These are phyloP conservation scores for Synergus itoensis DNA, from an alignment of 2,888 invertebrate species.

Conservation along the genomic window DNA sequence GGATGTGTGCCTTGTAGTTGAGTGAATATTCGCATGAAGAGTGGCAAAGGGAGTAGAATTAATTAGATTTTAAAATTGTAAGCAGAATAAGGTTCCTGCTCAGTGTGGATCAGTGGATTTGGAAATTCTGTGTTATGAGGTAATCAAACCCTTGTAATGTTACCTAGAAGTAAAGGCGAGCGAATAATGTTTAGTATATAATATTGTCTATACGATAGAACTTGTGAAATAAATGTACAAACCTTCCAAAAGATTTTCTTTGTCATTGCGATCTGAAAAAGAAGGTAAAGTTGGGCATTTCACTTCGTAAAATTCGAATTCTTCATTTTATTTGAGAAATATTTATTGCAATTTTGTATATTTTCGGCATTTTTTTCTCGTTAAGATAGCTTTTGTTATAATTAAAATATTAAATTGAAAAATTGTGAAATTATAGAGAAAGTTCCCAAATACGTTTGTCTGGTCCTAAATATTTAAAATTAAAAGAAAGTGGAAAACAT, in stretches of 20 bases:
- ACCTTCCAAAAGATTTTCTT: conserved; percentile 5
- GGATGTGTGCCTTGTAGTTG: conserved; percentile 38
- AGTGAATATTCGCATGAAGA: conserved; percentile 8
- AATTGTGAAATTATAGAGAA: too few relatives aligned
- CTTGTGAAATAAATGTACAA: conserved; percentile 41
- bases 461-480: too few relatives aligned
- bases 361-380: too few relatives aligned
- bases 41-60: background rate
- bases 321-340: too few relatives aligned
- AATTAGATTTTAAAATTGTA: conserved; percentile 21
- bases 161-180: conserved; percentile 15
- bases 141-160: conserved; percentile 20
- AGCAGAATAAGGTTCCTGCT: conserved; percentile 22
- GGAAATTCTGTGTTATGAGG: conserved; percentile 34
- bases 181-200: conserved; percentile 39
- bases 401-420: too few relatives aligned
- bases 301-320: too few relatives aligned
- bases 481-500: too few relatives aligned
- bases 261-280: background rate
- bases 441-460: too few relatives aligned
- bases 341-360: too few relatives aligned
- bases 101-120: conserved; percentile 5
- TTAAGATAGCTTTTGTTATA: too few relatives aligned
- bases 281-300: background rate
- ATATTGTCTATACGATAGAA: conserved; percentile 40